phyloP scores from a whole-genome alignment of 2,888 invertebrate species.

The Campoletis raptor region DNA sequence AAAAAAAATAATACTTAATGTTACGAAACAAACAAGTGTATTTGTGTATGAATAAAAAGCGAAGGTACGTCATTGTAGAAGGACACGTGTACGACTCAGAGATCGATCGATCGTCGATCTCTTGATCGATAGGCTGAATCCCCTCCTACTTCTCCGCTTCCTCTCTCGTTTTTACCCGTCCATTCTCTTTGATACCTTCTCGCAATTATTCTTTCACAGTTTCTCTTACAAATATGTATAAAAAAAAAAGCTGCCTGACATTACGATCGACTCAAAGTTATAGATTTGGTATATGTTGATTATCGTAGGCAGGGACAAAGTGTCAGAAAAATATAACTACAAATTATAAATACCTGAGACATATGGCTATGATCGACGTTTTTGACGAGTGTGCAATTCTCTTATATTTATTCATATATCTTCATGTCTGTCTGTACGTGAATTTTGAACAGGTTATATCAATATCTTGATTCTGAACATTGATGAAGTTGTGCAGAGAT shows the following conservation, averaged over 20 bases:
- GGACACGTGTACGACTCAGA: slow-evolving; percentile 62
- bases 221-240: slow-evolving; percentile 17
- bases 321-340: slow-evolving; percentile 21
- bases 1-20: slow-evolving; percentile 14
- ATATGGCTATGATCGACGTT: slow-evolving; percentile 17
- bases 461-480: neutral
- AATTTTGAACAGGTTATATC: slow-evolving; percentile 1
- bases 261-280: slow-evolving; percentile 55
- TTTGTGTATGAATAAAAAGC: slow-evolving; percentile 38
- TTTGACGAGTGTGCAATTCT: slow-evolving; percentile 14
- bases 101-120: slow-evolving; percentile 58
- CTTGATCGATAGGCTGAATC: slow-evolving; percentile 39
- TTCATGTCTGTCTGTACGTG: neutral
- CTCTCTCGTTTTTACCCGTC: slow-evolving; percentile 3
- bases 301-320: neutral
- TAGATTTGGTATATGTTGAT: slow-evolving; percentile 22
- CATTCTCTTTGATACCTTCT: slow-evolving; percentile 21
- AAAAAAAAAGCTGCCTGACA: slow-evolving; percentile 48
- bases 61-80: slow-evolving; percentile 52
- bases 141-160: slow-evolving; percentile 16
- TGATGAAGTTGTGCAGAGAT: slow-evolving; percentile 15
- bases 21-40: neutral
- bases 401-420: neutral
- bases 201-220: slow-evolving; percentile 34
- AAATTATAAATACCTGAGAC: neutral